Evolutionary conservation across 35 echinoderm and acorn worm genomes (phyloP).

Genomic region (Eucidaris tribuloides): DNA sequence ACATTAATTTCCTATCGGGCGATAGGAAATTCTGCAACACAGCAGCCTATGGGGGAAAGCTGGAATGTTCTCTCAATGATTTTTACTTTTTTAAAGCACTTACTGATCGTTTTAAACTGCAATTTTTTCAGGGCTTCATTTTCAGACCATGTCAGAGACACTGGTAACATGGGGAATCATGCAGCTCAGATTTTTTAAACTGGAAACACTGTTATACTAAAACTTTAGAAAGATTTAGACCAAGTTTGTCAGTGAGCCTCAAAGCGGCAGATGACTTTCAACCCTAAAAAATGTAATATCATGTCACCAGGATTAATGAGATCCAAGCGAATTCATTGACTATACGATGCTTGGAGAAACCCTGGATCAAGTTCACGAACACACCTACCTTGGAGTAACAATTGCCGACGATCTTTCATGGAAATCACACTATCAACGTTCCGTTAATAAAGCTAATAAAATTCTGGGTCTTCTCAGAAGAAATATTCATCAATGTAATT

Average conservation of each 20-base stretch:
- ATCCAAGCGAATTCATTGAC: not conserved
- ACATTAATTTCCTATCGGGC: no score
- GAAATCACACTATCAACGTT: not conserved
- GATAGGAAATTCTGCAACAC: no score
- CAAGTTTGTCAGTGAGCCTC: not conserved
- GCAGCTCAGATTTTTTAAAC: no score
- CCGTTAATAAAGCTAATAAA: slow-evolving; percentile 15
- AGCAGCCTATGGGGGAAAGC: no score
- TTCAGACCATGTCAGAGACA: no score
- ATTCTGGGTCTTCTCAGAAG: not conserved
- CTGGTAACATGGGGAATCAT: no score
- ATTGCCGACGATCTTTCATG: slow-evolving; percentile 4
- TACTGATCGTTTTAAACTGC: no score
- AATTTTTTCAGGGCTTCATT: no score
- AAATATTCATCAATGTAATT: no score
- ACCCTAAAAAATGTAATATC: slow-evolving; percentile 31
- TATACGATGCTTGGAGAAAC: slow-evolving; percentile 27
- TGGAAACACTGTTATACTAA: no score
- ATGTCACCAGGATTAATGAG: not conserved
- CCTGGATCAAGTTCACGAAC: not conserved
- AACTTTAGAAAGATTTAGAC: slow-evolving; percentile 4
- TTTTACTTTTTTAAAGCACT: no score
- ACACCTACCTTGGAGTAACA: not conserved
- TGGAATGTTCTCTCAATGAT: no score
- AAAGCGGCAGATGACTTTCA: slow-evolving; percentile 9